Conservation (phyloP, 92 coral and sea anemone species). For the Epizoanthus stellaris region DNA sequence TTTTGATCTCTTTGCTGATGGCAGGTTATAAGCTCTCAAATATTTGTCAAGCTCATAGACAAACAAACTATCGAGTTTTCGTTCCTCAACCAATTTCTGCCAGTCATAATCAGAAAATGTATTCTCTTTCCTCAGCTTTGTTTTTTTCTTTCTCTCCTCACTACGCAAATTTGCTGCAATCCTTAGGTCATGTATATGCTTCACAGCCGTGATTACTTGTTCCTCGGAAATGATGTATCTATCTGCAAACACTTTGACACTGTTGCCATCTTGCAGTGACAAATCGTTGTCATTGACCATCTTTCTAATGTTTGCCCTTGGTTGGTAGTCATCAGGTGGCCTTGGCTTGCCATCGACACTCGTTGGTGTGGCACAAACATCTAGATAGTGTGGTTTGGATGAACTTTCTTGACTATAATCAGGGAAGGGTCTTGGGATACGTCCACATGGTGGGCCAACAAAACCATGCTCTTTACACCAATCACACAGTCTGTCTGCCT, state of each 20-base stretch:
- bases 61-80: conserved; percentile 17
- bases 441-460: conserved; percentile 17
- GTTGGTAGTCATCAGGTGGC: conserved; percentile 11
- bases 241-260: conserved; percentile 14
- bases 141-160: not conserved
- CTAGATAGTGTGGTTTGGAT: conserved; percentile 9
- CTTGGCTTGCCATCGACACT: conserved; percentile 11
- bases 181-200: conserved; percentile 7
- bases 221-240: conserved; percentile 22
- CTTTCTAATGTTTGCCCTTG: conserved; percentile 12
- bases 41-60: conserved; percentile 26
- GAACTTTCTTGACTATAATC: not conserved
- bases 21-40: conserved; percentile 27
- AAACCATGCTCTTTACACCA: conserved; percentile 23
- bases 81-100: not conserved
- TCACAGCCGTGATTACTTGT: conserved; percentile 5
- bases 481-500: conserved; percentile 10
- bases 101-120: conserved; percentile 17
- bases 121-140: too few species aligned
- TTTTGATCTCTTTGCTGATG: conserved; percentile 20
- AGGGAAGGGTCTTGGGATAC: conserved; percentile 19
- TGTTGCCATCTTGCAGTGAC: conserved; percentile 16
- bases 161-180: conserved; percentile 22
- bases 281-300: not conserved
- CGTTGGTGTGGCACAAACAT: not conserved